phyloP scores from a whole-genome alignment of 2,797 vertebrate genomes.

The Coregonus ussuriensis region DNA sequence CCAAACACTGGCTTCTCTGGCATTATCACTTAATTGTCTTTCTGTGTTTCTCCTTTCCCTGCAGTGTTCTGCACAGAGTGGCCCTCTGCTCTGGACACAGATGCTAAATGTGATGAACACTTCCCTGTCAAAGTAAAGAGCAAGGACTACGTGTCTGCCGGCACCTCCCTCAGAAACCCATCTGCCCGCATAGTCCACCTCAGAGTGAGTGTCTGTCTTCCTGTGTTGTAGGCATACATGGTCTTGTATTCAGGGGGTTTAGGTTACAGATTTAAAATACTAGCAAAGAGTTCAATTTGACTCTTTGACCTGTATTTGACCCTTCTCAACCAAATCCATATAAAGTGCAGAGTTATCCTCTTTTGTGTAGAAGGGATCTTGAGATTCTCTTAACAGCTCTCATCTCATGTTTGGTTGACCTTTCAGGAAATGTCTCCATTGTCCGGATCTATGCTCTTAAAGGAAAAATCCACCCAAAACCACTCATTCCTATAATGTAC shows the following conservation, averaged over 20 bases:
- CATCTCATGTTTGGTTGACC: constrained; percentile 30
- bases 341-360: neutral
- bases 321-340: neutral
- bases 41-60: too few relatives aligned
- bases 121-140: constrained; percentile 88
- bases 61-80: constrained; percentile 96
- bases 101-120: constrained; percentile 79
- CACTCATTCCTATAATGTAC: too few relatives aligned
- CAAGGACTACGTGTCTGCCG: constrained; percentile 83
- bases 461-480: too few relatives aligned
- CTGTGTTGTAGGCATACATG: too few relatives aligned
- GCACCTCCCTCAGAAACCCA: constrained; percentile 86
- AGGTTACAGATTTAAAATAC: neutral
- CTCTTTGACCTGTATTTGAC: neutral
- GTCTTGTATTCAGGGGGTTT: neutral
- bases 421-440: constrained; percentile 29
- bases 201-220: constrained; percentile 65
- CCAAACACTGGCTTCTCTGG: too few relatives aligned
- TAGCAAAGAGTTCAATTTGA: too few relatives aligned
- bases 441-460: constrained; percentile 34
- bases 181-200: constrained; percentile 84
- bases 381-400: neutral
- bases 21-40: neutral
- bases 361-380: neutral
- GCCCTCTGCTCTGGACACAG: constrained; percentile 85